These are phyloP conservation scores for Corvus hawaiiensis DNA, from an alignment of 2,113 vertebrate genomes.

Conservation along the genomic window DNA sequence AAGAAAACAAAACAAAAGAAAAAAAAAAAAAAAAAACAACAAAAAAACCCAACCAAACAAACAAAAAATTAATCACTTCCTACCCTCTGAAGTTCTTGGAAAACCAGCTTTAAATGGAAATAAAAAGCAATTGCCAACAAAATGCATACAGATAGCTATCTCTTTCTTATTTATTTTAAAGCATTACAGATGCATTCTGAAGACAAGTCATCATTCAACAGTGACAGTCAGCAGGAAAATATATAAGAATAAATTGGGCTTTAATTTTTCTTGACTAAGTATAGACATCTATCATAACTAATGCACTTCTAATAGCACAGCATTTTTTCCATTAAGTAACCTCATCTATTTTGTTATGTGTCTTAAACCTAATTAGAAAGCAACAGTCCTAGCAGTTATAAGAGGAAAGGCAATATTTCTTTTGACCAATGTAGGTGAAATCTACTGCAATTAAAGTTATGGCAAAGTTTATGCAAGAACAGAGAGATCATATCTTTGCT, in stretches of 20 bases:
- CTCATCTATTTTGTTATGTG: constrained; percentile 62
- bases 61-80: neutral
- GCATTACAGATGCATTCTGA: constrained; percentile 47
- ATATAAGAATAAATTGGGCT: constrained; percentile 65
- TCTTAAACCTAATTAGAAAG: constrained; percentile 71
- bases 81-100: neutral
- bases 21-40: neutral
- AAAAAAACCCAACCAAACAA: neutral
- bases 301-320: constrained; percentile 56
- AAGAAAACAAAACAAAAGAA: neutral
- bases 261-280: constrained; percentile 75
- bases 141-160: neutral
- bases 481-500: constrained; percentile 66
- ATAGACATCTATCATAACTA: constrained; percentile 72
- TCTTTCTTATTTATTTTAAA: constrained; percentile 65
- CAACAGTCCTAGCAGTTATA: constrained; percentile 32
- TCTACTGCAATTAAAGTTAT: constrained; percentile 60
- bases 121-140: neutral
- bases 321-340: constrained; percentile 43
- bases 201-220: constrained; percentile 66
- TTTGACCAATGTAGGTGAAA: constrained; percentile 56
- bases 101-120: neutral
- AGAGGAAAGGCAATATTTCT: constrained; percentile 59
- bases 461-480: constrained; percentile 65
- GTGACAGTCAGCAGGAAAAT: constrained; percentile 64